phyloP scores from a whole-genome alignment of 2,888 invertebrate genomes.

The Polietes domitor region DNA sequence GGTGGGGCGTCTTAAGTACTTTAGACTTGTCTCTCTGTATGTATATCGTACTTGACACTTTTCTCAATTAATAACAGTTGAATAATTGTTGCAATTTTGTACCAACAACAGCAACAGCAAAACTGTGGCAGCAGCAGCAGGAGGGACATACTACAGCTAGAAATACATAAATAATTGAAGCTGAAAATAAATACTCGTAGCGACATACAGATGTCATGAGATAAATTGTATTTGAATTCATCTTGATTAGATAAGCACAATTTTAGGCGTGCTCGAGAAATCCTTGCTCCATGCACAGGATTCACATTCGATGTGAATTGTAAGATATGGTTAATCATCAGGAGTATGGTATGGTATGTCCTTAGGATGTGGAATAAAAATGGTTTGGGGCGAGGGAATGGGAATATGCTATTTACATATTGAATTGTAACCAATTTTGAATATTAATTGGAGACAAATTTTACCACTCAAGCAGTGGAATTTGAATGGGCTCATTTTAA shows the following conservation, averaged over 20 bases:
- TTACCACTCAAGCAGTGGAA: too few relatives aligned
- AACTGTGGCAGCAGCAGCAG: neutral
- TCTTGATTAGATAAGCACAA: slow-evolving; percentile 19
- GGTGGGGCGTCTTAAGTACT: slow-evolving; percentile 30
- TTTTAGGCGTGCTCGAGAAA: slow-evolving; percentile 5
- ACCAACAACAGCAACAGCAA: neutral
- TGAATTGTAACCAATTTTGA: slow-evolving; percentile 1
- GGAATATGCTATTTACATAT: slow-evolving; percentile 7
- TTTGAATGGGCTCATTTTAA: too few relatives aligned
- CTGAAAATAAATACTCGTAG: slow-evolving; percentile 12
- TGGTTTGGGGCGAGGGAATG: neutral
- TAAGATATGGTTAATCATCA: neutral
- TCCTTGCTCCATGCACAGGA: too few relatives aligned
- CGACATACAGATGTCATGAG: neutral
- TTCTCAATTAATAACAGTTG: slow-evolving; percentile 65
- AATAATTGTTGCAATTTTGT: slow-evolving; percentile 67
- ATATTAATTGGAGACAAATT: neutral
- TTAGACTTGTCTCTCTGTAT: neutral
- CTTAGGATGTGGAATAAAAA: neutral
- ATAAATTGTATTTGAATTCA: slow-evolving; percentile 25
- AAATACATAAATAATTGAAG: slow-evolving; percentile 35
- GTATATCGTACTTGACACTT: slow-evolving; percentile 30
- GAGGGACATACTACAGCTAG: neutral
- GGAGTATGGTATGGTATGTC: neutral
- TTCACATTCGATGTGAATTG: neutral